phyloP scores from a whole-genome alignment of 2,113 vertebrate genomes.

The Setophaga coronata region DNA sequence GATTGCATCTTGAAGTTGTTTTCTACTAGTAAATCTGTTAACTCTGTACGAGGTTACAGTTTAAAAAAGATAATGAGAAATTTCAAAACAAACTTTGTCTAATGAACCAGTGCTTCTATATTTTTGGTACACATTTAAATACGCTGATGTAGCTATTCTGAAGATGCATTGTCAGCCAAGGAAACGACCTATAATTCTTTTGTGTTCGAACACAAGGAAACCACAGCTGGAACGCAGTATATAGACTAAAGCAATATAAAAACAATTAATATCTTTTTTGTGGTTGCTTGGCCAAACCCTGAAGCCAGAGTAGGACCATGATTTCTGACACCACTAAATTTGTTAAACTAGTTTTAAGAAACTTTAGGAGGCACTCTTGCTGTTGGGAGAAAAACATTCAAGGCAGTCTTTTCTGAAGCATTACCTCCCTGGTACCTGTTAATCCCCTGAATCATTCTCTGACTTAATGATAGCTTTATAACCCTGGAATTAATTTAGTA shows the following conservation, averaged over 20 bases:
- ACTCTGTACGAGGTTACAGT: not conserved
- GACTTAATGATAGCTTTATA: not conserved
- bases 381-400: not conserved
- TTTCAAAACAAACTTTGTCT: not conserved
- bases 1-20: not conserved
- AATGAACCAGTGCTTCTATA: not conserved
- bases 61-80: not conserved
- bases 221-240: not conserved
- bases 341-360: not conserved
- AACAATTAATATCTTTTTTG: not conserved
- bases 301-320: not conserved
- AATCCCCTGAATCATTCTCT: not conserved
- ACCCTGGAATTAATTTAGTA: slow-evolving; percentile 27
- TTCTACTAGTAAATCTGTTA: not conserved
- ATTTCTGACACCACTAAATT: not conserved
- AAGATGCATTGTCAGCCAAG: not conserved
- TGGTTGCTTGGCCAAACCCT: not conserved
- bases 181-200: not conserved
- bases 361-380: not conserved
- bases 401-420: not conserved
- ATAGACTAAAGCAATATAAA: not conserved
- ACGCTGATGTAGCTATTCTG: not conserved
- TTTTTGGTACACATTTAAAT: not conserved
- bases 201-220: not conserved
- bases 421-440: not conserved